phyloP scores from a whole-genome alignment of 2,797 vertebrate genomes.

The Eurystomus glaucurus region DNA sequence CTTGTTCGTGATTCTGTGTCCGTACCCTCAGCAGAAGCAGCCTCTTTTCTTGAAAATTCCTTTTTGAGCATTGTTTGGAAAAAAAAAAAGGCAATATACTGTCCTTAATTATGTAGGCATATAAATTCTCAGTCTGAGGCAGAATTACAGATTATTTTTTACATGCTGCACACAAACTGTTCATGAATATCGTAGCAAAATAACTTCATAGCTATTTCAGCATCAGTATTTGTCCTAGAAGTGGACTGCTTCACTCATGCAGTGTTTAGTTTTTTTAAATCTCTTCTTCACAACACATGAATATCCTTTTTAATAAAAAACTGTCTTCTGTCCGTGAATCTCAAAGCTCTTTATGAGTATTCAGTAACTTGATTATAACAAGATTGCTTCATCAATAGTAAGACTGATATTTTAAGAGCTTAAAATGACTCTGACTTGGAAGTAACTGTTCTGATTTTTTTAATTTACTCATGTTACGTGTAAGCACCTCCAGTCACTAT shows the following conservation, averaged over 20 bases:
- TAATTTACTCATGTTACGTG: neutral
- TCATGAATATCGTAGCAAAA: neutral
- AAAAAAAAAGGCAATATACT: neutral
- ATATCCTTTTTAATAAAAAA: slow-evolving; percentile 3
- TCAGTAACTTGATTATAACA: neutral
- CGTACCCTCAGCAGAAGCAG: neutral
- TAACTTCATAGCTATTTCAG: neutral
- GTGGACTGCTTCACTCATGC: neutral
- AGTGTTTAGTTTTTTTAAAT: neutral
- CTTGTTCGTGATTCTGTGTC: neutral
- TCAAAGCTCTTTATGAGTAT: slow-evolving; percentile 14
- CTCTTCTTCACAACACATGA: neutral
- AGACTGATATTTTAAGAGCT: neutral
- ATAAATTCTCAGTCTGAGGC: neutral
- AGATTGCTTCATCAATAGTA: neutral
- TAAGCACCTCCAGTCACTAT: neutral
- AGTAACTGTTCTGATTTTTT: neutral
- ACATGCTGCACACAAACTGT: neutral
- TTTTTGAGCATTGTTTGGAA: neutral
- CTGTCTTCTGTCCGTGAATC: neutral
- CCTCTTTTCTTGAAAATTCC: neutral
- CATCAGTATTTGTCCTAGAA: neutral
- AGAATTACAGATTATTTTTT: neutral
- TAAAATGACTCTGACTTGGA: slow-evolving; percentile 18
- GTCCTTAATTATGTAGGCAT: neutral